A percentile compares a stretch with the other conserved stretches of the same genome.
These are phyloP conservation scores for Drosophila picticornis DNA, from an alignment of 2,888 invertebrate genomes.

Conservation along the genomic window DNA sequence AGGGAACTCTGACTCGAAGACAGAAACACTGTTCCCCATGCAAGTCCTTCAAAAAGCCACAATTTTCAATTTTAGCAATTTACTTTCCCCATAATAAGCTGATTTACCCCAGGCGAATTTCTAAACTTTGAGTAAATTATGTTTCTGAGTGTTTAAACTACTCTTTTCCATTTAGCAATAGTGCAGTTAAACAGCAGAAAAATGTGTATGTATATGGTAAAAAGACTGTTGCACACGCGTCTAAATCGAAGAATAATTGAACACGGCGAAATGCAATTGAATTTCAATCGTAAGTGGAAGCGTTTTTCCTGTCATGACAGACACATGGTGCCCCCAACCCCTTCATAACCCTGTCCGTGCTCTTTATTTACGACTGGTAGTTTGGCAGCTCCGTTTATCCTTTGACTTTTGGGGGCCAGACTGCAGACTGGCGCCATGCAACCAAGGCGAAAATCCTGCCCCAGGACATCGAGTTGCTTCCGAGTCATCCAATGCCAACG, in stretches of 20 bases:
- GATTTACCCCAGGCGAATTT: neutral
- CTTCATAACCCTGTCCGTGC: neutral
- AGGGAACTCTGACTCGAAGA: neutral
- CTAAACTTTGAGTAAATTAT: neutral
- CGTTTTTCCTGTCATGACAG: constrained; percentile 50
- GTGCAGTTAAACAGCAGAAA: neutral
- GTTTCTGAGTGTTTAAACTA: neutral
- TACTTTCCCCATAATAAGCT: no score
- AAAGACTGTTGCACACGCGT: constrained; percentile 25
- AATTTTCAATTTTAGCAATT: neutral
- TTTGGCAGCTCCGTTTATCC: constrained; percentile 32
- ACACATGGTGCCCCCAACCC: neutral
- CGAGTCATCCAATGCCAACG: constrained; percentile 66
- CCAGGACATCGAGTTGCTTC: constrained; percentile 42
- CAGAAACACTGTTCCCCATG: neutral
- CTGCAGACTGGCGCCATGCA: constrained; percentile 37
- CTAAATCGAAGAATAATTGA: constrained; percentile 17
- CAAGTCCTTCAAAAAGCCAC: neutral
- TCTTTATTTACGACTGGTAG: neutral
- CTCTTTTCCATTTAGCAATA: neutral
- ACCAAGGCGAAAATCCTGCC: constrained; percentile 45
- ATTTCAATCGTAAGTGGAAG: constrained; percentile 27
- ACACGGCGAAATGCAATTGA: constrained; percentile 23
- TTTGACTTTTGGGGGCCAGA: constrained; percentile 56
- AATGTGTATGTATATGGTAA: neutral